These are phyloP conservation scores for Planiliza haematocheilus DNA, from an alignment of 2,113 vertebrate species.

Conservation along the genomic window DNA sequence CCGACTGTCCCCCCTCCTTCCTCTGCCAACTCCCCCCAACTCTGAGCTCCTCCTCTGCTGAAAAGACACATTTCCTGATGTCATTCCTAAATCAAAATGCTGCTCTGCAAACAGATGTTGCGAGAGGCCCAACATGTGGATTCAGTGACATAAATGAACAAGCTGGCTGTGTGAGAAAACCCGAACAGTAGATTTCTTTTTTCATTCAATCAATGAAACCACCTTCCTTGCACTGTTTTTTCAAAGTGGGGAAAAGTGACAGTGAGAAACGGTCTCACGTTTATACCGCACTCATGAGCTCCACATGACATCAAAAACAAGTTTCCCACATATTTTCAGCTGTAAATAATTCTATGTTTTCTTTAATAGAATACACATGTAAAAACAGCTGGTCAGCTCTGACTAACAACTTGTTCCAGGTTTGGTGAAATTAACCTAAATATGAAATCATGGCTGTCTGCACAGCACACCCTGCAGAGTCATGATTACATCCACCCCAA, in stretches of 20 bases:
- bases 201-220: constrained; percentile 38
- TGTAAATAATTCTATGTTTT: constrained; percentile 21
- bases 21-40: constrained; percentile 57
- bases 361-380: constrained; percentile 23
- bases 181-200: constrained; percentile 23
- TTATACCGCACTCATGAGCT: constrained; percentile 15
- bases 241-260: constrained; percentile 28
- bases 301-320: constrained; percentile 22
- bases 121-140: constrained; percentile 67
- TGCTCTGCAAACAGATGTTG: constrained; percentile 80
- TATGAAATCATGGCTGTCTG: constrained; percentile 66
- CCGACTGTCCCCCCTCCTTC: constrained; percentile 49
- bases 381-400: constrained; percentile 60
- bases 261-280: constrained; percentile 37
- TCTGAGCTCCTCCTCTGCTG: constrained; percentile 68
- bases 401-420: constrained; percentile 50
- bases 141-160: constrained; percentile 59
- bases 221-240: constrained; percentile 2
- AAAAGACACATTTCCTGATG: constrained; percentile 80
- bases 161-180: constrained; percentile 60
- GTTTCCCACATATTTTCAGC: constrained; percentile 28
- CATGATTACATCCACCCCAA: constrained; percentile 74
- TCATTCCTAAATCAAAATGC: constrained; percentile 80
- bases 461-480: constrained; percentile 69
- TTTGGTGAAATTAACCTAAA: constrained; percentile 67